These are phyloP conservation scores for Apostichopus japonicus DNA, from an alignment of 35 echinoderm and acorn worm genomes.

Conservation along the genomic window DNA sequence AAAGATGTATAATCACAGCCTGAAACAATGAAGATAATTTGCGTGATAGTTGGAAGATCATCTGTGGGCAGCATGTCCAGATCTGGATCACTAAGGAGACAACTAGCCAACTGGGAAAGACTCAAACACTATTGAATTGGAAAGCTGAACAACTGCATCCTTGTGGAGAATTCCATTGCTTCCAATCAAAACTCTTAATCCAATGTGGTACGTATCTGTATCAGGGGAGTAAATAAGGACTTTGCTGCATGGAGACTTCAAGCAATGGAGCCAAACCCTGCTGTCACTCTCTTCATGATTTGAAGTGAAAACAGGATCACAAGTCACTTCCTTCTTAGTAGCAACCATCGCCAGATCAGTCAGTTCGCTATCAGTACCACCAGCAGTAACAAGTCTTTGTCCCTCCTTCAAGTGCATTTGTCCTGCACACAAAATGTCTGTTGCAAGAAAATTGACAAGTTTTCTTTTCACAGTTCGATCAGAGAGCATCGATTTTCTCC, in stretches of 20 bases:
- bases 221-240: constrained; percentile 25
- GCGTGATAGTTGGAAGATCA: constrained; percentile 2
- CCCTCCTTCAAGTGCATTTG: constrained; percentile 3
- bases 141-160: constrained; percentile 47
- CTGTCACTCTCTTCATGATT: constrained; percentile 76
- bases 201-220: constrained; percentile 59
- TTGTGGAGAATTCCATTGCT: neutral
- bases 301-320: neutral
- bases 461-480: constrained; percentile 35
- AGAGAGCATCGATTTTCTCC: constrained; percentile 50
- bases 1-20: constrained; percentile 36
- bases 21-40: constrained; percentile 1
- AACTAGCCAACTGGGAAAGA: neutral
- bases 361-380: constrained; percentile 40
- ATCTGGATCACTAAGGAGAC: constrained; percentile 21
- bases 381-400: constrained; percentile 63
- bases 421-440: neutral
- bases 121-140: neutral
- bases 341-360: constrained; percentile 26
- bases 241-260: constrained; percentile 23
- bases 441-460: constrained; percentile 54
- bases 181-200: constrained; percentile 2
- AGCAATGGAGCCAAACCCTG: constrained; percentile 58
- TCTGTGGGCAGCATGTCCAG: constrained; percentile 20
- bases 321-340: neutral